Percentiles rank a stretch among this genome's conserved stretches.
phyloP scores from a whole-genome alignment of 2,797 vertebrate genomes.

The Sphenodon punctatus region DNA sequence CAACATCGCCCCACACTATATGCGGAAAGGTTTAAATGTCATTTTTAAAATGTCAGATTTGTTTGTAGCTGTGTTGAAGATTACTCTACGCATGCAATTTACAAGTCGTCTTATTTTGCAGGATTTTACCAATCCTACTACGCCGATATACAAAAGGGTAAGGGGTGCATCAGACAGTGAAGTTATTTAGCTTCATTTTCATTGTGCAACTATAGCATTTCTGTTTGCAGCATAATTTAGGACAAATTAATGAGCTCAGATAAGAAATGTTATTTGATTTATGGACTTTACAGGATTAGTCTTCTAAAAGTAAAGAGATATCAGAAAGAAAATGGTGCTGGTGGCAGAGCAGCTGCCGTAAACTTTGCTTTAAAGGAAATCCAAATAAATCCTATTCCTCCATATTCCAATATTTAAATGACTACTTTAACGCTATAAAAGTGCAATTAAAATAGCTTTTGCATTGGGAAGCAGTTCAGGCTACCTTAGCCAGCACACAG shows the following conservation, averaged over 20 bases:
- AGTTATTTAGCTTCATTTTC: background rate
- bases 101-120: conserved; percentile 24
- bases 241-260: background rate
- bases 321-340: background rate
- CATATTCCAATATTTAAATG: background rate
- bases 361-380: background rate
- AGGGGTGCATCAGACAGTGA: background rate
- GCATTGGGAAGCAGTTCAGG: conserved; percentile 10
- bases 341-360: background rate
- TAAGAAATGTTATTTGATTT: background rate
- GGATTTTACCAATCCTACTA: background rate
- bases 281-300: background rate
- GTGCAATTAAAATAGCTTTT: background rate
- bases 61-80: conserved; percentile 15
- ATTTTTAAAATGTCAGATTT: conserved; percentile 16
- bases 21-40: background rate
- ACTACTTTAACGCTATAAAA: too few species aligned
- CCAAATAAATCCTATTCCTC: background rate
- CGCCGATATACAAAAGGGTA: background rate
- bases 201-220: background rate
- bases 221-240: background rate
- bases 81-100: background rate
- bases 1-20: background rate
- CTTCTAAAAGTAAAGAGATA: background rate
- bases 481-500: background rate